These are phyloP conservation scores for Danio jaintianensis DNA, from an alignment of 2,797 vertebrate genomes.

Conservation along the genomic window DNA sequence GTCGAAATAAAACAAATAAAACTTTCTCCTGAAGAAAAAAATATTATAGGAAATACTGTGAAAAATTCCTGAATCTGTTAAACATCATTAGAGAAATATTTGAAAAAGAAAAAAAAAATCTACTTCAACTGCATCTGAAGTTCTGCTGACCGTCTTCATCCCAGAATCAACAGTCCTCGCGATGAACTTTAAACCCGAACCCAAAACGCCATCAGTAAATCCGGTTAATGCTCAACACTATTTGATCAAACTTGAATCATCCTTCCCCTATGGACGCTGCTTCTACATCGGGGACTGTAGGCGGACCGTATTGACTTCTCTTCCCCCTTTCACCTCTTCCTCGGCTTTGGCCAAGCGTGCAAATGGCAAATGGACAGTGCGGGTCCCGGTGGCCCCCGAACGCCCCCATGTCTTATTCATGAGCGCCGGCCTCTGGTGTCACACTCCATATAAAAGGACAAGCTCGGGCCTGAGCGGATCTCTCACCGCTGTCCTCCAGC, in stretches of 20 bases:
- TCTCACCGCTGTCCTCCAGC: constrained; percentile 66
- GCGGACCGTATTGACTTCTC: constrained; percentile 24
- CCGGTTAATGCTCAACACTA: background rate
- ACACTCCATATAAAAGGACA: constrained; percentile 71
- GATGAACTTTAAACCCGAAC: background rate
- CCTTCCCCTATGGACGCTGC: background rate
- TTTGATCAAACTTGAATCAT: constrained; percentile 25
- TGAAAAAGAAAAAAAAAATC: too few relatives aligned
- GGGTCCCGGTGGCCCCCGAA: constrained; percentile 63
- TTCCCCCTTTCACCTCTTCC: constrained; percentile 67
- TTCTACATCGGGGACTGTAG: background rate
- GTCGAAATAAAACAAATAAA: too few relatives aligned
- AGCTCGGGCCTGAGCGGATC: constrained; percentile 59
- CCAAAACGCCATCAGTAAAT: background rate
- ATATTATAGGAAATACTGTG: too few relatives aligned
- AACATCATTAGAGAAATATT: too few relatives aligned
- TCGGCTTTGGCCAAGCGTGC: constrained; percentile 76
- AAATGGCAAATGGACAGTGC: constrained; percentile 77
- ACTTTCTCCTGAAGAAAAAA: too few relatives aligned
- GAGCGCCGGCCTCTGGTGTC: constrained; percentile 69
- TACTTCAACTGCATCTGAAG: too few relatives aligned
- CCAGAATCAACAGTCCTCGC: background rate
- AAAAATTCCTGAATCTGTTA: too few relatives aligned
- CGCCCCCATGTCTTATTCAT: constrained; percentile 78
- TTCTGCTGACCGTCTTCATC: background rate